Evolutionary conservation across 2,113 vertebrate species (phyloP).

Genomic region (Sinocyclocheilus rhinocerous): DNA sequence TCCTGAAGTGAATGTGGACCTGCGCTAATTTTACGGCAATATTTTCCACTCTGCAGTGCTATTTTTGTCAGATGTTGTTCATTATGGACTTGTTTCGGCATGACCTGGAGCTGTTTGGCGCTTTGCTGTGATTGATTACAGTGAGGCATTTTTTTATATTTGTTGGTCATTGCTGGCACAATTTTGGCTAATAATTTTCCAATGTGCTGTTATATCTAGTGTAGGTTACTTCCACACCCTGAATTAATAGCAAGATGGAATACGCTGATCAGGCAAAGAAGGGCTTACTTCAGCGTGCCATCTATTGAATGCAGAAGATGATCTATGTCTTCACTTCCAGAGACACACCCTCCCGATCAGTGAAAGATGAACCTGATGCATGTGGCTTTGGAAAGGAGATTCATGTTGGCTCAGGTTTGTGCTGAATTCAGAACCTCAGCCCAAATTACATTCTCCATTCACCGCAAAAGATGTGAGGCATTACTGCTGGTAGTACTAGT

Average conservation of each 20-base stretch:
- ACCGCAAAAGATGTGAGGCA: neutral
- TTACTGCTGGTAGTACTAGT: constrained; percentile 10
- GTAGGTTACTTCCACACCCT: constrained; percentile 28
- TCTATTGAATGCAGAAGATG: constrained; percentile 19
- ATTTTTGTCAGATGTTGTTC: constrained; percentile 42
- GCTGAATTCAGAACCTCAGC: constrained; percentile 10
- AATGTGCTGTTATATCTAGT: neutral
- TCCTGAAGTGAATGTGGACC: constrained; percentile 22
- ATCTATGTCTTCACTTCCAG: constrained; percentile 41
- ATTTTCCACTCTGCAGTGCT: constrained; percentile 36
- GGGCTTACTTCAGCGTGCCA: neutral
- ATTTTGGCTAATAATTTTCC: constrained; percentile 21
- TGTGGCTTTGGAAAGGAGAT: constrained; percentile 20
- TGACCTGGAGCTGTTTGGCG: constrained; percentile 23
- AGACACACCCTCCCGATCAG: constrained; percentile 38
- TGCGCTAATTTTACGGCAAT: constrained; percentile 19
- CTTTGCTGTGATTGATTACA: constrained; percentile 27
- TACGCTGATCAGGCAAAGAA: constrained; percentile 18
- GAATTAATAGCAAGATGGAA: constrained; percentile 15
- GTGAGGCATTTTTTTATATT: constrained; percentile 33
- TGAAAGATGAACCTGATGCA: constrained; percentile 47
- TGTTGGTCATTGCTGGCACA: constrained; percentile 25
- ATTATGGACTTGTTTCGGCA: constrained; percentile 40
- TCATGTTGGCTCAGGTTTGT: constrained; percentile 22
- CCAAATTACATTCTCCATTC: constrained; percentile 22